A percentile compares a stretch with the other conserved stretches of the same genome.
Evolutionary conservation across 2,113 vertebrate species (phyloP).

Genomic region (Bos javanicus): DNA sequence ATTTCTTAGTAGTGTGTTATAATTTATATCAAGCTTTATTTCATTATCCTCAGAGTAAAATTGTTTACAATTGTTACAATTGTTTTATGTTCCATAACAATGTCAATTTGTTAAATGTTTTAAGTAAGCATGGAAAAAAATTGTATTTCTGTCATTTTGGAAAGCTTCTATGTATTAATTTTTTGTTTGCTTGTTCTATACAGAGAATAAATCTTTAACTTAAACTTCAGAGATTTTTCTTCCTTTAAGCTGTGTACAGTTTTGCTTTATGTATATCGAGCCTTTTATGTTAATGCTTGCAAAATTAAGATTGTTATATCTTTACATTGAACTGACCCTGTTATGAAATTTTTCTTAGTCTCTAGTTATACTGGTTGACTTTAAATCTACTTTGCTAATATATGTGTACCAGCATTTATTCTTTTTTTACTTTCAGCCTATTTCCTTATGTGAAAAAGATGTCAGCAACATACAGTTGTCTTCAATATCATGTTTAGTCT

Average conservation of each 20-base stretch:
- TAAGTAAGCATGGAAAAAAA: not conserved
- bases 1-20: not conserved
- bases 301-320: not conserved
- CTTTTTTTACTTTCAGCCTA: not conserved
- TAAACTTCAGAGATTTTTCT: not conserved
- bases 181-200: slow-evolving; percentile 16
- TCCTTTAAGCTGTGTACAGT: not conserved
- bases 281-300: not conserved
- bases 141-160: not conserved
- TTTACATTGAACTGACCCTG: not conserved
- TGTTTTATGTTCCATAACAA: not conserved
- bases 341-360: not conserved
- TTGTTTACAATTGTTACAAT: not conserved
- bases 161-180: not conserved
- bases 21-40: not conserved
- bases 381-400: not conserved
- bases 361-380: not conserved
- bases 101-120: not conserved
- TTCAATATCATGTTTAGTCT: not conserved
- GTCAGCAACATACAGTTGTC: not conserved
- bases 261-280: not conserved
- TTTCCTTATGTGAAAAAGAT: not conserved
- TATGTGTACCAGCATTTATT: not conserved
- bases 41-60: not conserved
- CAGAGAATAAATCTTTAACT: not conserved